phyloP scores from a whole-genome alignment of 2,888 invertebrate species.

The Leucophora obtusa region DNA sequence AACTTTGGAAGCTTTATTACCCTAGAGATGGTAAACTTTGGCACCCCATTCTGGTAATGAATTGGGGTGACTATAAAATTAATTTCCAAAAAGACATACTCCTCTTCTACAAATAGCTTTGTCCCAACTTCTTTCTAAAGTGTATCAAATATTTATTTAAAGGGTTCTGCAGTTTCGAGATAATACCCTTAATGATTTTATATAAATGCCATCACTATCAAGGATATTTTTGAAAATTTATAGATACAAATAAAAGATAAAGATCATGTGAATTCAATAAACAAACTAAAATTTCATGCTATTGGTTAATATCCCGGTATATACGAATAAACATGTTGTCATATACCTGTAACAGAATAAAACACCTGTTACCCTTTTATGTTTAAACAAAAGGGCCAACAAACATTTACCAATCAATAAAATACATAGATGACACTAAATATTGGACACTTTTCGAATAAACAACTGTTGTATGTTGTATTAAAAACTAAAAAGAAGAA shows the following conservation, averaged over 20 bases:
- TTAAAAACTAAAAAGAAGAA: no score
- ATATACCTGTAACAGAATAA: not conserved
- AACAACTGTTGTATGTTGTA: not conserved
- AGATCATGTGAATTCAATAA: constrained; percentile 2
- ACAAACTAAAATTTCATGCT: constrained; percentile 25
- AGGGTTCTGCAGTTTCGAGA: not conserved
- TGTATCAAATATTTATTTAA: no score
- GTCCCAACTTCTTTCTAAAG: no score
- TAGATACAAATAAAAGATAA: constrained; percentile 25
- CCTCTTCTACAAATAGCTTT: no score
- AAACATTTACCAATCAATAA: constrained; percentile 43
- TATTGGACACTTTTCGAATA: not conserved
- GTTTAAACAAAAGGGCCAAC: not conserved
- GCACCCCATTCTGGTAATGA: no score
- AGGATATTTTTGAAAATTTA: not conserved
- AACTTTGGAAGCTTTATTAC: no score
- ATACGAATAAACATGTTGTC: no score
- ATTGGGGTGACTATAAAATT: no score
- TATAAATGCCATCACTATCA: not conserved
- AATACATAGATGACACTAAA: constrained; percentile 21
- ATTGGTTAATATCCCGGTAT: constrained; percentile 7
- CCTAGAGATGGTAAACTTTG: no score
- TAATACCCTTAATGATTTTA: not conserved
- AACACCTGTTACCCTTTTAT: constrained; percentile 50
- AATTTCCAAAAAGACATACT: no score